A percentile compares a stretch with the other conserved stretches of the same genome.
These are phyloP conservation scores for Lipophrys pholis DNA, from an alignment of 2,113 vertebrate genomes.

Conservation along the genomic window DNA sequence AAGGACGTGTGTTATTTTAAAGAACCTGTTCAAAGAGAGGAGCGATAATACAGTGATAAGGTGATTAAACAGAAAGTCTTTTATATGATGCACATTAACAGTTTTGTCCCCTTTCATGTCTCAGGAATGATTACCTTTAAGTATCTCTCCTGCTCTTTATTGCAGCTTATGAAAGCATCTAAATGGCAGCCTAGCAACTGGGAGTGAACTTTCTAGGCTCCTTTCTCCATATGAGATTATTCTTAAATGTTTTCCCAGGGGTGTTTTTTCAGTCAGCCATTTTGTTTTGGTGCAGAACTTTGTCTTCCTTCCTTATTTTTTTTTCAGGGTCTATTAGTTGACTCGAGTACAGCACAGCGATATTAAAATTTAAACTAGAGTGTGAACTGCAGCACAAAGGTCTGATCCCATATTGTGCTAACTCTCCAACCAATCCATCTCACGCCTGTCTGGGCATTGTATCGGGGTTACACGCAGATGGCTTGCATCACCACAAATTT, in stretches of 20 bases:
- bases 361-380: slow-evolving; percentile 56
- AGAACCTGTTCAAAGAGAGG: slow-evolving; percentile 73
- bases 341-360: neutral
- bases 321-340: slow-evolving; percentile 25
- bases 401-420: slow-evolving; percentile 48
- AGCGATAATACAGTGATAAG: slow-evolving; percentile 69
- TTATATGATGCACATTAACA: slow-evolving; percentile 77
- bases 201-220: slow-evolving; percentile 56
- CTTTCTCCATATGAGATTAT: slow-evolving; percentile 46
- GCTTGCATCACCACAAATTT: slow-evolving; percentile 77
- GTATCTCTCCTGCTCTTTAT: slow-evolving; percentile 63
- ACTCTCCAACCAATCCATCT: slow-evolving; percentile 50
- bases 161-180: slow-evolving; percentile 65
- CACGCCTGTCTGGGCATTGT: slow-evolving; percentile 44
- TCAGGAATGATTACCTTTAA: slow-evolving; percentile 70
- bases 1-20: slow-evolving; percentile 74
- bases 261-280: slow-evolving; percentile 10
- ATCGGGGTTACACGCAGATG: slow-evolving; percentile 34
- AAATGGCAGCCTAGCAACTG: slow-evolving; percentile 49
- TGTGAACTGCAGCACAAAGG: slow-evolving; percentile 34
- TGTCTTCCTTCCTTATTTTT: slow-evolving; percentile 28
- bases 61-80: slow-evolving; percentile 72
- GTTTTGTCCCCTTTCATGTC: slow-evolving; percentile 71
- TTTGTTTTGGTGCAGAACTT: slow-evolving; percentile 47
- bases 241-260: slow-evolving; percentile 38